phyloP scores from a whole-genome alignment of 2,888 invertebrate genomes.

The Coecobrya sp. region DNA sequence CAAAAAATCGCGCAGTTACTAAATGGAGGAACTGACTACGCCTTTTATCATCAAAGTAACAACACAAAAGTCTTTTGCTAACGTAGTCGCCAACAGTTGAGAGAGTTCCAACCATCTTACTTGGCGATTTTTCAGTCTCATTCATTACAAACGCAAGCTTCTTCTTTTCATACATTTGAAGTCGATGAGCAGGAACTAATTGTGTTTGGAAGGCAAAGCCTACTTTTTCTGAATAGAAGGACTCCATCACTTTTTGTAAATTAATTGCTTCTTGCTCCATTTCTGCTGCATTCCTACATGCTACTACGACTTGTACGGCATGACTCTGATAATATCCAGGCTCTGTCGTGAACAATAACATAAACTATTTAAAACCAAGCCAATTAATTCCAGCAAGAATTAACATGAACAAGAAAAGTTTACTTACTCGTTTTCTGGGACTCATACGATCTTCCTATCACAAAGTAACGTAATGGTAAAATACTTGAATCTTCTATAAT shows the following conservation, averaged over 20 bases:
- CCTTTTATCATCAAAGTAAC: constrained; percentile 89
- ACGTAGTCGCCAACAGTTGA: constrained; percentile 92
- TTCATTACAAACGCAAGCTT: constrained; percentile 92
- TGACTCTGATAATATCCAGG: constrained; percentile 87
- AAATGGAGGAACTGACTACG: constrained; percentile 90
- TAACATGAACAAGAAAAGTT: constrained; percentile 86
- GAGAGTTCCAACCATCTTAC: constrained; percentile 92
- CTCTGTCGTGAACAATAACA: constrained; percentile 36
- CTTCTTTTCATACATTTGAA: constrained; percentile 91
- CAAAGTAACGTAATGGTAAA: constrained; percentile 92
- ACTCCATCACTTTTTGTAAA: constrained; percentile 86
- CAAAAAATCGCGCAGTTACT: constrained; percentile 92
- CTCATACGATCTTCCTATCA: constrained; percentile 92
- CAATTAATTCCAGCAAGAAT: not conserved
- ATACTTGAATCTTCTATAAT: constrained; percentile 89
- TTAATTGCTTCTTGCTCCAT: constrained; percentile 89
- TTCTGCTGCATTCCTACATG: constrained; percentile 89
- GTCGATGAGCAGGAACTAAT: constrained; percentile 90
- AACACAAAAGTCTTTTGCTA: constrained; percentile 93
- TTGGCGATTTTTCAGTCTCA: constrained; percentile 90
- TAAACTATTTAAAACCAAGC: not conserved
- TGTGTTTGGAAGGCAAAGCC: constrained; percentile 90
- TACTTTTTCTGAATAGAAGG: constrained; percentile 91
- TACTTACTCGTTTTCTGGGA: constrained; percentile 87
- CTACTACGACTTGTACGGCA: constrained; percentile 91